Evolutionary conservation across 2,113 vertebrate genomes (phyloP), one percentile per base, ranked within the genome.

Genomic region (Nipponia nippon): DNA sequence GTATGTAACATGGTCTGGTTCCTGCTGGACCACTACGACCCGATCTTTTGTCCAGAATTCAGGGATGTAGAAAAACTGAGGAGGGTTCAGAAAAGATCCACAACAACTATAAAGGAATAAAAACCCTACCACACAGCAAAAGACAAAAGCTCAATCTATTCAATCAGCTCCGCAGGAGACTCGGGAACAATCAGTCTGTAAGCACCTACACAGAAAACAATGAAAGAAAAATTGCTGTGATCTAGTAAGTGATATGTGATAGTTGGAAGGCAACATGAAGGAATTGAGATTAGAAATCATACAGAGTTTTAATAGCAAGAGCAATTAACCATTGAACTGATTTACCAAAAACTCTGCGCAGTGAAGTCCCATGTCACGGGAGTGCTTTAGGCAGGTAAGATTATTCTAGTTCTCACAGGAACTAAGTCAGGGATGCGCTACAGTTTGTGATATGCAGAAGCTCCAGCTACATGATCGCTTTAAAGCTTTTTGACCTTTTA

Each of bases 401-500:
- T 69, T 38, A 50, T 59, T 83, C 49, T n/a, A 79, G 34, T 62
- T 91, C 81, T 89, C 73, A 85, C 23, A 89, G 56, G 38, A 95
- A 53, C 40, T 70, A 78, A 82, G 19, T 56, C n/a, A 42, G 49
- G 26, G 25, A 56, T n/a, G 34, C 72, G 52, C 58, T 89, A 53
- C 8, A 26, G 42, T 85, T 84, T 91, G 30, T 53, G 61, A 85
- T 72, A 61, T 2, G 4, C 20, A 53, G 52, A 80, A 92, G 46
- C 22, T 79, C 23, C 56, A 80, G 66, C 61, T 89, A 78, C n/a
- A 49, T 56, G 52, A 87, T 58, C 2, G 5, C 40, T 89, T 95
- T 46, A 92, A 91, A 89, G 73, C 40, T 87, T 96, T 94, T 19
- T 93, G 87, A 87, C 55, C 53, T 95, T 95, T 85, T 80, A 83